Evolutionary conservation across 2,113 vertebrate species (phyloP).

Genomic region (Agelaius phoeniceus): DNA sequence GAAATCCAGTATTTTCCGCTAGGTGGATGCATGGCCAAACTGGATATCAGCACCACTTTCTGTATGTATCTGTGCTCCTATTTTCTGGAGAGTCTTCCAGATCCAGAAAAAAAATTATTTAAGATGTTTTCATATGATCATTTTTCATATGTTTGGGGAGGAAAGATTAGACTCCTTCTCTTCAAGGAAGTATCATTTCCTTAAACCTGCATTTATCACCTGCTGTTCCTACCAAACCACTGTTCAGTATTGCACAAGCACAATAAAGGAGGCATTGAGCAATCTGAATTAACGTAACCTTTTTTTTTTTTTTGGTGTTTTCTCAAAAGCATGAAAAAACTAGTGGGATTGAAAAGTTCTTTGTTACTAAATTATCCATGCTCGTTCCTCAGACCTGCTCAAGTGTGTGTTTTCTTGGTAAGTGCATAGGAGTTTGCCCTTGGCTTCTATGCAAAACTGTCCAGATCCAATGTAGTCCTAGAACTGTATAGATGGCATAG

Average conservation of each 20-base stretch:
- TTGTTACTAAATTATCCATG: not conserved
- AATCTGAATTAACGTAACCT: conserved; percentile 36
- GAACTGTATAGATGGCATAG: not conserved
- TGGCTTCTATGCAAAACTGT: not conserved
- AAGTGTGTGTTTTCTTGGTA: not conserved
- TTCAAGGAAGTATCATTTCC: not conserved
- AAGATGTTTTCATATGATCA: not conserved
- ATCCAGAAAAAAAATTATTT: not conserved
- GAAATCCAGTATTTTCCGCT: not conserved
- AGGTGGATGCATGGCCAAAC: not conserved
- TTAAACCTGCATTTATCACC: conserved; percentile 1
- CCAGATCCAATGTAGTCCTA: not conserved
- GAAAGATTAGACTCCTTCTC: not conserved
- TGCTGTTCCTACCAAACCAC: not conserved
- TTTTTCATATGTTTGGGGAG: not conserved
- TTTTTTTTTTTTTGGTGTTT: not conserved
- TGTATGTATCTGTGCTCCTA: not conserved
- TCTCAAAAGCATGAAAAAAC: conserved; percentile 44
- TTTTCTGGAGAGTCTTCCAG: not conserved
- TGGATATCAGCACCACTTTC: not conserved
- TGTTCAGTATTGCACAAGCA: conserved; percentile 23
- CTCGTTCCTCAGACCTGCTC: not conserved
- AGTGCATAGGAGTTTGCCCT: not conserved
- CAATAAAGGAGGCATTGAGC: conserved; percentile 45
- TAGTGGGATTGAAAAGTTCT: conserved; percentile 12